Conservation (phyloP, 2,888 invertebrate species). For the Tinea semifulvella region DNA sequence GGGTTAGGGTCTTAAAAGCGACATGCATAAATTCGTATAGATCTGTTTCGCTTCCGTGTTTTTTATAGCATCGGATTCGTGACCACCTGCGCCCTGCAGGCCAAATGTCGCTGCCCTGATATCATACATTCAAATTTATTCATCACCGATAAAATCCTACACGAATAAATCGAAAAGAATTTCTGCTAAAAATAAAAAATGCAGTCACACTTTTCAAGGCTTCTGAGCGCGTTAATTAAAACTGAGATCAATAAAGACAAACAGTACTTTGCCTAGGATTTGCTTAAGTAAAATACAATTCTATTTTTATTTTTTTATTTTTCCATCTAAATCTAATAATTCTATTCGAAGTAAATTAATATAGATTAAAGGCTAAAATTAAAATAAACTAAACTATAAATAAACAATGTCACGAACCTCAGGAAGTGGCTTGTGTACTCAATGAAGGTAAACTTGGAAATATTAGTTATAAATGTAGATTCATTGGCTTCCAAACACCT, state of each 20-base stretch:
- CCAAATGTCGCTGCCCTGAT: conserved; percentile 35
- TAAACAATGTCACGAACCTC: neutral
- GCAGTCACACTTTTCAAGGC: too few relatives aligned
- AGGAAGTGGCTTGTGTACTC: too few relatives aligned
- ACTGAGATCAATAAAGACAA: too few relatives aligned
- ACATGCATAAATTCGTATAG: conserved; percentile 12
- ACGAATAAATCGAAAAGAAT: neutral
- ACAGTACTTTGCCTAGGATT: too few relatives aligned
- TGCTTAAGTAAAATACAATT: too few relatives aligned
- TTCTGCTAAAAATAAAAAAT: conserved; percentile 23
- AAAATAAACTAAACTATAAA: neutral
- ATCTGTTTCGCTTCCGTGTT: conserved; percentile 13
- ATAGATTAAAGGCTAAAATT: neutral
- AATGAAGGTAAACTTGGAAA: too few relatives aligned
- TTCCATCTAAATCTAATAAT: too few relatives aligned
- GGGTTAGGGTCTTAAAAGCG: neutral
- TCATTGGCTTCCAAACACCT: too few relatives aligned
- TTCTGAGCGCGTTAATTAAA: too few relatives aligned
- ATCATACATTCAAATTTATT: conserved; percentile 51
- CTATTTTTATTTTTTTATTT: too few relatives aligned
- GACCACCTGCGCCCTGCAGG: conserved; percentile 39
- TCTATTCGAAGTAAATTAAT: too few relatives aligned
- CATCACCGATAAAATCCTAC: conserved; percentile 22
- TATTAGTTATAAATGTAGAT: too few relatives aligned
- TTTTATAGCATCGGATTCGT: conserved; percentile 30